Conservation (phyloP, 2,113 vertebrate species). For the Genyomyrus donnyi region DNA sequence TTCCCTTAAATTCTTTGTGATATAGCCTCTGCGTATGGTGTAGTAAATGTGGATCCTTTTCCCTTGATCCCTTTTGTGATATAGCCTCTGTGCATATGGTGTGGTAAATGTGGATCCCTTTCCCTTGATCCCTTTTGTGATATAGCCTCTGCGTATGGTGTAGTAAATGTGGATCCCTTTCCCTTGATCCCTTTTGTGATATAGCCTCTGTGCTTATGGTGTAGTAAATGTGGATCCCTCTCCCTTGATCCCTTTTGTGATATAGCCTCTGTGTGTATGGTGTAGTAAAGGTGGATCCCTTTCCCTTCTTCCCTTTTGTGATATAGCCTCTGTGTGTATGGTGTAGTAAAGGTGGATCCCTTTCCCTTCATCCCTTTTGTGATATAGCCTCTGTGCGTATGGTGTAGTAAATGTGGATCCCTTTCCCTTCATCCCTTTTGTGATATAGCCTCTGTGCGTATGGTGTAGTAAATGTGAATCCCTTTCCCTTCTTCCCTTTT, state of each 20-base stretch:
- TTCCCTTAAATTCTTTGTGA: background rate
- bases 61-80: background rate
- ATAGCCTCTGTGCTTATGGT: background rate
- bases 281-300: background rate
- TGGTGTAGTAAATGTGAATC: too few species aligned
- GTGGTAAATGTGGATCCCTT: background rate
- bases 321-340: background rate
- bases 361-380: background rate
- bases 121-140: background rate
- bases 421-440: background rate
- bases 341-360: background rate
- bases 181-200: background rate
- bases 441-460: background rate
- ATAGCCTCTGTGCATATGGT: background rate
- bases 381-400: background rate
- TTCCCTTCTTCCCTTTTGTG: background rate
- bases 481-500: too few species aligned
- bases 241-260: background rate
- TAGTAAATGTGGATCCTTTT: background rate
- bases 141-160: background rate
- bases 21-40: background rate
- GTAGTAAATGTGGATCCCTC: background rate
- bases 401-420: background rate
- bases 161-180: background rate
- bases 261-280: background rate